These are phyloP conservation scores for Hydropotes inermis DNA, from an alignment of 2,113 vertebrate species.

Conservation along the genomic window DNA sequence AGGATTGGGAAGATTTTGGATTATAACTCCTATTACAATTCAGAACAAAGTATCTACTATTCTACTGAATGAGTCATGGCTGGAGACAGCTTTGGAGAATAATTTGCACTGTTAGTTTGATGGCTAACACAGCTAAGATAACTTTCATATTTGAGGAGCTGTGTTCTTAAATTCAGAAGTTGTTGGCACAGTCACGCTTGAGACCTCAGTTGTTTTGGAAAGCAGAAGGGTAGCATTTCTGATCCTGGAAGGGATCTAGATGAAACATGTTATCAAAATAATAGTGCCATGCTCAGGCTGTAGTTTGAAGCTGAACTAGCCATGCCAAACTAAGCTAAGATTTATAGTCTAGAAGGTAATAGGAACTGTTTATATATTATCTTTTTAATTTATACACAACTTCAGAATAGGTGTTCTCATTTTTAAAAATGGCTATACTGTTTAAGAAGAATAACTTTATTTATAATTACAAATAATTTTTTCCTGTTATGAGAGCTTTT, in stretches of 20 bases:
- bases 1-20: not conserved
- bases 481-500: not conserved
- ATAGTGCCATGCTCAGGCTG: not conserved
- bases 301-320: not conserved
- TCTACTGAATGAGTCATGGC: not conserved
- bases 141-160: not conserved
- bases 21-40: not conserved
- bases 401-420: not conserved
- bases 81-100: not conserved
- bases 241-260: not conserved
- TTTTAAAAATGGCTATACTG: not conserved
- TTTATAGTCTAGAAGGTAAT: not conserved
- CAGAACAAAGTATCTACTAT: not conserved
- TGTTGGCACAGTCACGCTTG: not conserved
- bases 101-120: not conserved
- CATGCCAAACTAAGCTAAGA: not conserved
- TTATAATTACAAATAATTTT: not conserved
- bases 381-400: not conserved
- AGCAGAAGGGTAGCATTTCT: not conserved
- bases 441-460: not conserved
- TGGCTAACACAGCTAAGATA: not conserved
- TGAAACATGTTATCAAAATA: not conserved
- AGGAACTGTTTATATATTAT: not conserved
- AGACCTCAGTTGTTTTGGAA: constrained; percentile 2
- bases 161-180: not conserved